phyloP scores from a whole-genome alignment of 2,113 vertebrate species.

The Hypanus sabinus region DNA sequence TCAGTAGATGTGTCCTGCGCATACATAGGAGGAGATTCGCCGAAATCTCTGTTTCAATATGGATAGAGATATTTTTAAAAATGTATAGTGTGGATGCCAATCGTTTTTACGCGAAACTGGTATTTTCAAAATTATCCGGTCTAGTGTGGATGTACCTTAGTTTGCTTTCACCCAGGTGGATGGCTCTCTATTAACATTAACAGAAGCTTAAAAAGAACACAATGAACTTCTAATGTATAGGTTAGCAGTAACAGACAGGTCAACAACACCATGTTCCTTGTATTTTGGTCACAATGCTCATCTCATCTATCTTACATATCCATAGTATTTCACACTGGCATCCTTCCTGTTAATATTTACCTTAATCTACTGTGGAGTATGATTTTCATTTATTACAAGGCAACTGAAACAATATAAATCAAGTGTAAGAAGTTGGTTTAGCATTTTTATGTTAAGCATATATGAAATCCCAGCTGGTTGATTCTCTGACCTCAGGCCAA shows the following conservation, averaged over 20 bases:
- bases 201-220: not conserved
- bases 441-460: too few relatives aligned
- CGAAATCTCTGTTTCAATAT: too few relatives aligned
- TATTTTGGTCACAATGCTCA: not conserved
- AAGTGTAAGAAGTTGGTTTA: too few relatives aligned
- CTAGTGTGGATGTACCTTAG: too few relatives aligned
- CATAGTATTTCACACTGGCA: not conserved
- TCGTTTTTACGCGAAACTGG: too few relatives aligned
- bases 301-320: not conserved
- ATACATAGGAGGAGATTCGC: too few relatives aligned
- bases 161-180: not conserved
- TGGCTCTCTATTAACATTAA: not conserved
- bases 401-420: not conserved
- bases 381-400: not conserved
- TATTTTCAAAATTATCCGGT: too few relatives aligned
- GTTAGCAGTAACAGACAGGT: not conserved
- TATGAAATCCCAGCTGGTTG: not conserved
- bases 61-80: too few relatives aligned
- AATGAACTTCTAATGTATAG: not conserved
- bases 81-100: too few relatives aligned
- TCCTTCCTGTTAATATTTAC: not conserved
- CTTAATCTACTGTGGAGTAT: not conserved
- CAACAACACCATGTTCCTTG: not conserved
- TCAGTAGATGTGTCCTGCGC: too few relatives aligned
- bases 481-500: not conserved